These are phyloP conservation scores for Aphis gossypii DNA, from an alignment of 1,140 invertebrate genomes.

Conservation along the genomic window DNA sequence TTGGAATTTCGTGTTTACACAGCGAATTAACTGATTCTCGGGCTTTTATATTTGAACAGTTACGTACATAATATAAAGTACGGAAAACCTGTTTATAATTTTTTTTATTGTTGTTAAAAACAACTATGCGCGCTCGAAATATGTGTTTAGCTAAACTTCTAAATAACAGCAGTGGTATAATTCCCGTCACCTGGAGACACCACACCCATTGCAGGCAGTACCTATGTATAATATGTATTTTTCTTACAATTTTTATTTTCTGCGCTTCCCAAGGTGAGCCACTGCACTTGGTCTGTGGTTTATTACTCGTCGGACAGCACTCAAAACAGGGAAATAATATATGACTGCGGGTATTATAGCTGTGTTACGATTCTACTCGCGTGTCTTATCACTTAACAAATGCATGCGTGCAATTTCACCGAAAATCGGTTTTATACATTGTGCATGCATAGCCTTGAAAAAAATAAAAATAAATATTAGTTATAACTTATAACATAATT, in stretches of 20 bases:
- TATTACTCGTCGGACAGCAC: constrained; percentile 15
- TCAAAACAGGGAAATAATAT: constrained; percentile 8
- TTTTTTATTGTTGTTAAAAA: background rate
- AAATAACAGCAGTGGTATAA: background rate
- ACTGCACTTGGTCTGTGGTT: constrained; percentile 23
- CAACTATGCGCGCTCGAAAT: background rate
- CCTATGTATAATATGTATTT: background rate
- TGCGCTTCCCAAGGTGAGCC: constrained; percentile 50
- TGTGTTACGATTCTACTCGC: background rate
- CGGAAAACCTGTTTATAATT: constrained; percentile 44
- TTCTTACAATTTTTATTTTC: background rate
- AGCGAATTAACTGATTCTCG: background rate
- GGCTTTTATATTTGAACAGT: constrained; percentile 45
- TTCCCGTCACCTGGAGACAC: background rate
- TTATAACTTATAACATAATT: background rate
- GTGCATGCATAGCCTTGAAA: background rate
- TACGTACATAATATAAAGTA: background rate
- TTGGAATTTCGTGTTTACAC: constrained; percentile 46
- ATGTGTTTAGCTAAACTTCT: constrained; percentile 10
- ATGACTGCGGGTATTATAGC: background rate
- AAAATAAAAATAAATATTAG: background rate
- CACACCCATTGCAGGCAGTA: background rate
- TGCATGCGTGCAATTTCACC: background rate
- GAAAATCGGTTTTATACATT: background rate
- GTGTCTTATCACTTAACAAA: background rate